phyloP scores from a whole-genome alignment of 1,140 invertebrate genomes.

The Melitaea cinxia region DNA sequence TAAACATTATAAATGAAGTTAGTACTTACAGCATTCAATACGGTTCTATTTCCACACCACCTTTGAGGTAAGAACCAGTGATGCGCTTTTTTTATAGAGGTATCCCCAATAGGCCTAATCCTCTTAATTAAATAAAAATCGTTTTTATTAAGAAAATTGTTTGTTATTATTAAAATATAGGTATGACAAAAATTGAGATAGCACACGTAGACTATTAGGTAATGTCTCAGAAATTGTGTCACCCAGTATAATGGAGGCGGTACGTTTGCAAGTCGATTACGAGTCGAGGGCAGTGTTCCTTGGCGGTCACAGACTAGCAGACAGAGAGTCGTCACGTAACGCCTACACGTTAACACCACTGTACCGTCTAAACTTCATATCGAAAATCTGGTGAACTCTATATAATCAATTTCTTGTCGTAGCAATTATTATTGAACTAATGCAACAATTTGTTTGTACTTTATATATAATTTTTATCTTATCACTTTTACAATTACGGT shows the following conservation, averaged over 20 bases:
- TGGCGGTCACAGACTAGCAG: constrained; percentile 47
- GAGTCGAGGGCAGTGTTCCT: constrained; percentile 65
- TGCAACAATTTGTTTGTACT: background rate
- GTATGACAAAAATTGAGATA: constrained; percentile 55
- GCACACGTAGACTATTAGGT: constrained; percentile 68
- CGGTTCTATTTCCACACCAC: constrained; percentile 77
- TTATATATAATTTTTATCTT: background rate
- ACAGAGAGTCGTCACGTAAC: constrained; percentile 53
- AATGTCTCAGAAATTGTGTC: constrained; percentile 78
- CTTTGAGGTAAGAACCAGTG: constrained; percentile 74
- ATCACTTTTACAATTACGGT: background rate
- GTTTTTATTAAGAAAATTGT: constrained; percentile 4
- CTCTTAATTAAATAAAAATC: constrained; percentile 44
- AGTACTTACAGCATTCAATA: background rate
- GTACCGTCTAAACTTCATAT: constrained; percentile 24
- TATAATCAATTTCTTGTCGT: background rate
- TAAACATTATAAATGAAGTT: background rate
- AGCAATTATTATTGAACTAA: background rate
- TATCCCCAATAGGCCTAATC: constrained; percentile 77
- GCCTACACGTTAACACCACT: constrained; percentile 31
- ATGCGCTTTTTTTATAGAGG: constrained; percentile 80
- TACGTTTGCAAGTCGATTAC: constrained; percentile 66
- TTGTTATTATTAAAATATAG: constrained; percentile 30
- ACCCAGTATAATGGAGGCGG: constrained; percentile 69
- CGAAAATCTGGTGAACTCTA: constrained; percentile 2